phyloP scores from a whole-genome alignment of 2,888 invertebrate species.

The Orchesella flavescens region DNA sequence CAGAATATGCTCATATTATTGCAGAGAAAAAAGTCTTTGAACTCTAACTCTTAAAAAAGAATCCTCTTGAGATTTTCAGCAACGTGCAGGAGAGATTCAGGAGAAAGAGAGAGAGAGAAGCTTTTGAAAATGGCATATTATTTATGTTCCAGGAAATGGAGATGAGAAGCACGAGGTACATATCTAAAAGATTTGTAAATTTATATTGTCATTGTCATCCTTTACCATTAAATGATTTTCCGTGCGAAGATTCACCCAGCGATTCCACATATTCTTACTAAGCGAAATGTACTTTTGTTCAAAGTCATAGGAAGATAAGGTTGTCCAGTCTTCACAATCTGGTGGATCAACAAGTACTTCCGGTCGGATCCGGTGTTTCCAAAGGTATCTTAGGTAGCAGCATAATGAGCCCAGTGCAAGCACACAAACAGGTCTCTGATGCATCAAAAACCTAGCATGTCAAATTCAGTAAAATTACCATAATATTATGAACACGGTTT shows the following conservation, averaged over 20 bases:
- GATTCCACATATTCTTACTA: slow-evolving; percentile 50
- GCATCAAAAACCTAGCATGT: slow-evolving; percentile 64
- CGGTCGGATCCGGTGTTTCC: slow-evolving; percentile 68
- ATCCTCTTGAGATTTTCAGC: too few relatives aligned
- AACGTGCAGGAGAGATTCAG: too few relatives aligned
- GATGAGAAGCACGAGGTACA: too few relatives aligned
- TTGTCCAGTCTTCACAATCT: slow-evolving; percentile 70
- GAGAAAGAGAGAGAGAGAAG: too few relatives aligned
- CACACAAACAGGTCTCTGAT: slow-evolving; percentile 68
- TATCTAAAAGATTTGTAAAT: too few relatives aligned
- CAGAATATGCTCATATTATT: too few relatives aligned
- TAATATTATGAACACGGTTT: too few relatives aligned
- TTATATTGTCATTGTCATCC: too few relatives aligned
- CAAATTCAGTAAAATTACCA: not conserved
- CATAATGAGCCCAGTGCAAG: slow-evolving; percentile 61
- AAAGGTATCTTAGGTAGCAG: slow-evolving; percentile 64
- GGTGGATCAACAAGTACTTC: slow-evolving; percentile 70
- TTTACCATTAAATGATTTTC: slow-evolving; percentile 68
- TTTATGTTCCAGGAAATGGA: too few relatives aligned
- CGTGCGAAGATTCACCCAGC: slow-evolving; percentile 59
- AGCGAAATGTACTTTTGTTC: slow-evolving; percentile 61
- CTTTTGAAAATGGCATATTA: too few relatives aligned
- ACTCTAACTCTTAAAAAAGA: too few relatives aligned
- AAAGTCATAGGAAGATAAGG: slow-evolving; percentile 67
- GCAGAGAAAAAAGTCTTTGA: too few relatives aligned